These are phyloP conservation scores for Amphiura filiformis DNA, from an alignment of 35 echinoderm and acorn worm genomes.

Conservation along the genomic window DNA sequence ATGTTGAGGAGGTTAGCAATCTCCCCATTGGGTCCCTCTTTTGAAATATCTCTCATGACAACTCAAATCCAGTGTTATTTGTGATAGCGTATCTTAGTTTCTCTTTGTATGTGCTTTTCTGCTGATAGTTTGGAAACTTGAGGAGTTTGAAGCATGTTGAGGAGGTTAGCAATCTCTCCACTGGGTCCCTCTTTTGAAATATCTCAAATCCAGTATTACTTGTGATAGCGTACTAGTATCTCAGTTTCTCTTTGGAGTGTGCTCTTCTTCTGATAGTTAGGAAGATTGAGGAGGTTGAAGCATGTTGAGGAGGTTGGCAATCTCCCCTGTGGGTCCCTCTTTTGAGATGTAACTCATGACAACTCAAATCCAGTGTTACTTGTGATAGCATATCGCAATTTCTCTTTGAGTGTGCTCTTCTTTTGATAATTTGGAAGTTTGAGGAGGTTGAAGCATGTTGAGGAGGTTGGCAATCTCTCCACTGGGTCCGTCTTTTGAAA, in stretches of 20 bases:
- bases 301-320: conserved; percentile 92
- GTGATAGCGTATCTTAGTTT: conserved; percentile 96
- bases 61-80: conserved; percentile 95
- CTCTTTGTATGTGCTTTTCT: conserved; percentile 87
- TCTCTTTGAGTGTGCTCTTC: conserved; percentile 91
- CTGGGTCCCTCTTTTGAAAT: no score
- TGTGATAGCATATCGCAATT: conserved; percentile 92
- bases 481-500: conserved; percentile 90
- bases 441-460: conserved; percentile 96
- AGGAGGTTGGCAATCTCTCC: conserved; percentile 87
- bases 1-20: conserved; percentile 91
- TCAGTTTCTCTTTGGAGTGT: conserved; percentile 85
- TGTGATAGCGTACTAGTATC: conserved; percentile 89
- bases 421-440: conserved; percentile 98
- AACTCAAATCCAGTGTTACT: conserved; percentile 98
- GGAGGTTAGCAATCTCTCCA: conserved; percentile 81
- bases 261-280: conserved; percentile 96
- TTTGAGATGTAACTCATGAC: conserved; percentile 87
- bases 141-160: conserved; percentile 96
- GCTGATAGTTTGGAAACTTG: conserved; percentile 93
- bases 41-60: conserved; percentile 89
- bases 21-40: conserved; percentile 88
- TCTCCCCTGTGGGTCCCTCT: conserved; percentile 65
- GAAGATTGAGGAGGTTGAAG: conserved; percentile 92
- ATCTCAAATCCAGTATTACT: conserved; percentile 97